Conservation (phyloP, 1,140 invertebrate species). For the Philaenus spumarius region DNA sequence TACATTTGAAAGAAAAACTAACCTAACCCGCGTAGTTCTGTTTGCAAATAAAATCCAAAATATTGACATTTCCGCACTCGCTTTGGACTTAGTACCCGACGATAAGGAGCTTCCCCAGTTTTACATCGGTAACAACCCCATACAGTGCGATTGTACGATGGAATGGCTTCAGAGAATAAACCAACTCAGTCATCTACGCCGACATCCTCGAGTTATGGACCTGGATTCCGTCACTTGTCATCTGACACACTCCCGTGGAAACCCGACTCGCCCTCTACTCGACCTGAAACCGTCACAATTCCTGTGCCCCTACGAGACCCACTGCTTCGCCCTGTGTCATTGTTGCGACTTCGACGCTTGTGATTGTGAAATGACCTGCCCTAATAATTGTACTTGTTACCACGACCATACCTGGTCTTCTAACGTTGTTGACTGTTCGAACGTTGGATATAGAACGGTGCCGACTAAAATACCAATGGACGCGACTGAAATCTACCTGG, state of each 20-base stretch:
- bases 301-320: slow-evolving; percentile 53
- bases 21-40: slow-evolving; percentile 64
- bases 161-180: slow-evolving; percentile 77
- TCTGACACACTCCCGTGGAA: slow-evolving; percentile 31
- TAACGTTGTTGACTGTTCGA: slow-evolving; percentile 48
- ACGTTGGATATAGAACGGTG: slow-evolving; percentile 36
- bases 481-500: slow-evolving; percentile 48
- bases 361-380: slow-evolving; percentile 51
- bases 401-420: slow-evolving; percentile 46
- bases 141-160: slow-evolving; percentile 77
- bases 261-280: slow-evolving; percentile 48
- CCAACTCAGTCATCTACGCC: slow-evolving; percentile 53
- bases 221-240: slow-evolving; percentile 39
- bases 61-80: slow-evolving; percentile 63
- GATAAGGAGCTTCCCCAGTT: slow-evolving; percentile 63
- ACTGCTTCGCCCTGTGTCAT: slow-evolving; percentile 50
- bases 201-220: slow-evolving; percentile 41
- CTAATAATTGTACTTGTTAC: slow-evolving; percentile 47
- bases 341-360: slow-evolving; percentile 57
- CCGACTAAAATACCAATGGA: slow-evolving; percentile 50
- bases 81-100: slow-evolving; percentile 55
- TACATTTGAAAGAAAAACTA: slow-evolving; percentile 62
- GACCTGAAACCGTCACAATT: slow-evolving; percentile 58
- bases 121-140: slow-evolving; percentile 73
- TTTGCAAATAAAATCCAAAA: slow-evolving; percentile 66